Conservation (phyloP, 2,113 vertebrate species). For the mouse (Mus musculus) region GRCm39 chr1:157793501-157794000, state of each 20-base stretch:
- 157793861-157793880: not conserved
- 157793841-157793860: not conserved
- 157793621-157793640: not conserved
- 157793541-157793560: not conserved
- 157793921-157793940: constrained; percentile 30
- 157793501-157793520: not conserved
- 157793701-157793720: not conserved
- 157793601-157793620: not conserved
- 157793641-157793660: rapidly evolving
- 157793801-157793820: not conserved
- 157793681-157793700: not conserved
- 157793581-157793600: not conserved
- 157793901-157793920: constrained; percentile 1
- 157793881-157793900: not conserved
- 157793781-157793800: not conserved
- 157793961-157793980: constrained; percentile 57
- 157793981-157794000: constrained; percentile 55
- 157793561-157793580: not conserved
- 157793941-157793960: constrained; percentile 61
- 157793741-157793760: not conserved
- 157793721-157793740: not conserved
- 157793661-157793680: not conserved
- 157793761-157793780: not conserved
- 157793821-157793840: not conserved
- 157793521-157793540: not conserved